Evolutionary conservation across 2,797 vertebrate genomes (phyloP), one percentile per base, ranked within the genome.

Genomic region (Sphenopsis melanotis): DNA sequence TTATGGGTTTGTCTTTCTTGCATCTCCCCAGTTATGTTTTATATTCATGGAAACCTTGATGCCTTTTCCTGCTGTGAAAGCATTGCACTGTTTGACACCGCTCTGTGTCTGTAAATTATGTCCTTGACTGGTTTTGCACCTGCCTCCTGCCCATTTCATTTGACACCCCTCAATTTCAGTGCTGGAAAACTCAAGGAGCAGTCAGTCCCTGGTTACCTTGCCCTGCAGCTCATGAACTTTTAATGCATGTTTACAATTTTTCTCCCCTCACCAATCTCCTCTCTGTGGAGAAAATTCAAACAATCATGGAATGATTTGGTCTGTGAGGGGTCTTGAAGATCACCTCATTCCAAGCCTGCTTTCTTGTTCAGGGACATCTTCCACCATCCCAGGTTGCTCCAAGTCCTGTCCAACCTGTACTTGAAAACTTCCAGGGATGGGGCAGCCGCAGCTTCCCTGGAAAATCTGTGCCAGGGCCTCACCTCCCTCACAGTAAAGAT

Each of bases 1-100:
- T 69, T 47, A 11, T 57, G 36, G 13, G 20, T 57, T 87, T 78
- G 26, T 50, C n/a, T 83, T 86, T 20, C 64, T 16, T 14, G 22
- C 18, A 44, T 79, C 81, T 82, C 18, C 36, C 27, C 12, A 26
- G 29, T 44, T 87, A 30, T 7, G 22, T 79, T 93, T 72, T 82
- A 10, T 79, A 56, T 42, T 90, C 59, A 36, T 42, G 82, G 63
- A 55, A 79, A 32, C 11, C 9, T 44, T 8, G 30, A 6, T 55
- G 7, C 20, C 16, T 90, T 78, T 89, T 72, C n/a, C 9, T 47
- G 46, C 50, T 78, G 23, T 44, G 42, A 44, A 72, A 72, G 16
- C 39, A 17, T 4, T 19, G 6, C 36, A 10, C 12, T 4, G 0
- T 34, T 46, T 70, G 29, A 50, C 69, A 57, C 32, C 0, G 0